Evolutionary conservation across 2,797 vertebrate genomes (phyloP).

Genomic region (Tolypeutes matacus): DNA sequence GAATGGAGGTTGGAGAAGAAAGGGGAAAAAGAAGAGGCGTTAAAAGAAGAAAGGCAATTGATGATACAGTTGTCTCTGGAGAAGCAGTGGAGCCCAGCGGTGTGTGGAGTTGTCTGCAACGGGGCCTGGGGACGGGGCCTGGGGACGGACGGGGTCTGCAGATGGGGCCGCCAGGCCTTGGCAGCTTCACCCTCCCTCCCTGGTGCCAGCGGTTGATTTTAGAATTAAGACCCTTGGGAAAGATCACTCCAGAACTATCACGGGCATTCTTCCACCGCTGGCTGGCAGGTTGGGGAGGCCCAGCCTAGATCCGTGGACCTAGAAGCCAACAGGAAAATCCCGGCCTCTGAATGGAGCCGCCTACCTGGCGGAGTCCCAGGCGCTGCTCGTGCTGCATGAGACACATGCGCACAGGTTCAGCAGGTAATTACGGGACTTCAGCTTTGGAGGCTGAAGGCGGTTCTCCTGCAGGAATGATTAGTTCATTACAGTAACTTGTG

Average conservation of each 20-base stretch:
- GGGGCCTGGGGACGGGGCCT: neutral
- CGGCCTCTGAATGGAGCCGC: rapidly evolving
- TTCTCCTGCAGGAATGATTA: neutral
- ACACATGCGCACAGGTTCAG: too few relatives aligned
- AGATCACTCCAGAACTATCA: too few relatives aligned
- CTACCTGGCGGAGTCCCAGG: neutral
- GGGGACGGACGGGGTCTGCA: too few relatives aligned
- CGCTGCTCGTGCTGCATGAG: neutral
- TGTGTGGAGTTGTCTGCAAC: neutral
- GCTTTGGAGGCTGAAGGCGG: neutral
- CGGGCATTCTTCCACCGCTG: neutral
- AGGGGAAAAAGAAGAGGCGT: neutral
- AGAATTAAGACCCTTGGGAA: too few relatives aligned
- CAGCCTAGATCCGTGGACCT: rapidly evolving
- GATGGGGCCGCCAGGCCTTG: neutral
- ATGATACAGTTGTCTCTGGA: neutral
- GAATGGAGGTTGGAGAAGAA: neutral
- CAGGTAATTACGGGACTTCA: rapidly evolving
- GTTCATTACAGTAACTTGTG: neutral
- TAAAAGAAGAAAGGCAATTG: too few relatives aligned
- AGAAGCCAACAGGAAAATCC: neutral
- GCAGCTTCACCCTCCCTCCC: neutral
- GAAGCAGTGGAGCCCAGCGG: neutral
- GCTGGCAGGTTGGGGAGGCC: too few relatives aligned
- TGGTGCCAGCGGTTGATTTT: neutral